Evolutionary conservation across 2,888 invertebrate species (phyloP).

Genomic region (Cephus pulcher): DNA sequence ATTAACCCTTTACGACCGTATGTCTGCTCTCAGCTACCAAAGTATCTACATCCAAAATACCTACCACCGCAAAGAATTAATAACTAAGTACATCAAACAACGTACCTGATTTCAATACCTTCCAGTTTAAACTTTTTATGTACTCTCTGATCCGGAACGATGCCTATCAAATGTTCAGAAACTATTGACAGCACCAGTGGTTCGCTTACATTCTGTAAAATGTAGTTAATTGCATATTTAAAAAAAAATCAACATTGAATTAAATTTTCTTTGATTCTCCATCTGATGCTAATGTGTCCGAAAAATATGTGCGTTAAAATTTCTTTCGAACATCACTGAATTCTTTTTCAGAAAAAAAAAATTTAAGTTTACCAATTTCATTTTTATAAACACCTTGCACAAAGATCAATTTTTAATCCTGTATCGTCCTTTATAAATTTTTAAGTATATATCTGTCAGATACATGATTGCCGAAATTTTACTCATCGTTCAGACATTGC

Average conservation of each 20-base stretch:
- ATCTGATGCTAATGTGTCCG: background rate
- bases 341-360: background rate
- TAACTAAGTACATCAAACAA: slow-evolving; percentile 12
- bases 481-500: no score
- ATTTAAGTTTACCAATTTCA: no score
- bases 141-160: slow-evolving; percentile 68
- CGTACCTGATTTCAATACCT: slow-evolving; percentile 39
- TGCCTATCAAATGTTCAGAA: slow-evolving; percentile 71
- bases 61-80: background rate
- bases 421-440: no score
- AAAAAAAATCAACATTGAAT: background rate
- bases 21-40: no score
- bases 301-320: background rate
- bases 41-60: no score
- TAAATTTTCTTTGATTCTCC: background rate
- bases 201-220: slow-evolving; percentile 69
- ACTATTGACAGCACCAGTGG: slow-evolving; percentile 74
- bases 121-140: slow-evolving; percentile 66
- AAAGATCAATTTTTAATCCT: no score
- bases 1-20: background rate
- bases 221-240: slow-evolving; percentile 20
- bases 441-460: no score
- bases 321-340: background rate
- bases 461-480: no score
- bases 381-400: no score